These are phyloP conservation scores for Eilema sororculum DNA, from an alignment of 2,888 invertebrate genomes.

Conservation along the genomic window DNA sequence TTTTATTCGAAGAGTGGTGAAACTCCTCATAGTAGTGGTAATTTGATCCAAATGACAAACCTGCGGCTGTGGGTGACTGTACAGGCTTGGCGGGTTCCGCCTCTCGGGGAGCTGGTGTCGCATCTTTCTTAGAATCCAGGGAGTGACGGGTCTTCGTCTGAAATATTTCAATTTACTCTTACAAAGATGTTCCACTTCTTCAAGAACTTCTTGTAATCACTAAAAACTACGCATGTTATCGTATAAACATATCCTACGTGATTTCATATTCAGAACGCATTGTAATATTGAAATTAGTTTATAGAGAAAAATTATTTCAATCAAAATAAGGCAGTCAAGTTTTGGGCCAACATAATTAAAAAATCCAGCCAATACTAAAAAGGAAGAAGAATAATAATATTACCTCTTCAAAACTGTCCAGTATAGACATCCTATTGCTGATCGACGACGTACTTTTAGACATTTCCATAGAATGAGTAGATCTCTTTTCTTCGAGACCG, in stretches of 20 bases:
- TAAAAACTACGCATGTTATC: too few relatives aligned
- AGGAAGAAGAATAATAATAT: not conserved
- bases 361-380: too few relatives aligned
- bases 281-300: too few relatives aligned
- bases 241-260: too few relatives aligned
- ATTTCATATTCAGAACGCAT: too few relatives aligned
- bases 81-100: constrained; percentile 62
- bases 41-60: constrained; percentile 46
- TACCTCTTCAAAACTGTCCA: constrained; percentile 81
- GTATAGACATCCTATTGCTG: constrained; percentile 77
- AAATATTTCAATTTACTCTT: constrained; percentile 28
- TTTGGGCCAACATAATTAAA: too few relatives aligned
- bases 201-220: not conserved
- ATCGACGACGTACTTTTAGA: constrained; percentile 85
- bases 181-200: too few relatives aligned
- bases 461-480: constrained; percentile 83
- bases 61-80: constrained; percentile 82
- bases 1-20: too few relatives aligned
- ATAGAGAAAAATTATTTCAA: not conserved
- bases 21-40: not conserved
- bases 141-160: constrained; percentile 76
- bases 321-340: too few relatives aligned
- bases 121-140: constrained; percentile 68
- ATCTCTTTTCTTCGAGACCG: constrained; percentile 77
- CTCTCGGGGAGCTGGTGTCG: constrained; percentile 58